A percentile compares a stretch with the other conserved stretches of the same genome.
These are phyloP conservation scores for Furcula furcula DNA, from an alignment of 2,888 invertebrate species.

Conservation along the genomic window DNA sequence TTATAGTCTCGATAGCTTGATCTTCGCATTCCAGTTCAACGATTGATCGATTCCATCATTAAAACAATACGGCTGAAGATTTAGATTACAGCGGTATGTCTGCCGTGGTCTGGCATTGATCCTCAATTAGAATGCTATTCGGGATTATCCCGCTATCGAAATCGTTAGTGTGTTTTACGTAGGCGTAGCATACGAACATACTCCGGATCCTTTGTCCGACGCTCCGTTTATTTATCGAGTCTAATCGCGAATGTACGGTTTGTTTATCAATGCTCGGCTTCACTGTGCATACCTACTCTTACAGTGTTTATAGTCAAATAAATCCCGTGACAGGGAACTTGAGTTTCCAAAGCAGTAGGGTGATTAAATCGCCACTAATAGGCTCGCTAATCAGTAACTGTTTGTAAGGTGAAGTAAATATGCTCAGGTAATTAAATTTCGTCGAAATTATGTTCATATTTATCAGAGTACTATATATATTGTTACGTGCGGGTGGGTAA, in stretches of 20 bases:
- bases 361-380: no score
- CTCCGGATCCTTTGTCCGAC: conserved; percentile 13
- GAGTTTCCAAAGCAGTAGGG: no score
- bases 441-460: no score
- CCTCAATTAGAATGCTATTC: not conserved
- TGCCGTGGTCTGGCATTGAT: not conserved
- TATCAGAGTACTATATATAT: no score
- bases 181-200: conserved; percentile 3
- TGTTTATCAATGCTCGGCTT: conserved; percentile 6
- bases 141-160: not conserved
- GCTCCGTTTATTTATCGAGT: conserved; percentile 13
- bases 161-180: conserved; percentile 1
- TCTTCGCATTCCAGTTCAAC: not conserved
- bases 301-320: not conserved
- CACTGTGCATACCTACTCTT: not conserved
- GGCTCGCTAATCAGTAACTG: no score
- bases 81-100: not conserved
- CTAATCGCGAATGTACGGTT: conserved; percentile 4
- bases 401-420: no score
- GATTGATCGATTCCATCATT: not conserved
- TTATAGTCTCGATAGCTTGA: no score
- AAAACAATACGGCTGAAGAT: not conserved
- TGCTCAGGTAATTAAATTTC: no score
- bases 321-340: not conserved
- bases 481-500: no score